Evolutionary conservation across 2,797 vertebrate genomes (phyloP).

Genomic region (Myotis daubentonii): DNA sequence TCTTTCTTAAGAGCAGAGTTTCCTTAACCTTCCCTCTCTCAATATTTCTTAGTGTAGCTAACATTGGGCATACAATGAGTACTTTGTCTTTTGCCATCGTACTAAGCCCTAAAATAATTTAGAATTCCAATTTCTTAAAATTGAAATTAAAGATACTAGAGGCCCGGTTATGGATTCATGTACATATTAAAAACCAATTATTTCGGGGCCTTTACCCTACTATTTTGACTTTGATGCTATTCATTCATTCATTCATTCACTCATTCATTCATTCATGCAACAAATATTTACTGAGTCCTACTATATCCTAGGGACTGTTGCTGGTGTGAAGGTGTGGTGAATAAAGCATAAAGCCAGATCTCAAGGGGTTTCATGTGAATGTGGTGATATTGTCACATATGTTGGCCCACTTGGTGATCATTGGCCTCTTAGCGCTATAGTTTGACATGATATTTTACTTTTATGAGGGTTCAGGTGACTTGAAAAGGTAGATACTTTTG

Average conservation of each 20-base stretch:
- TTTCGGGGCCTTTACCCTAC: not conserved
- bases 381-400: not conserved
- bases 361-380: not conserved
- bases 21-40: not conserved
- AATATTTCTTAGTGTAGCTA: not conserved
- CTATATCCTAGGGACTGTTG: not conserved
- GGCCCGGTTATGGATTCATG: too few species aligned
- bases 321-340: not conserved
- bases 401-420: not conserved
- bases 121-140: not conserved
- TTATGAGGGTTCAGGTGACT: not conserved
- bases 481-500: not conserved
- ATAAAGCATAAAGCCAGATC: not conserved
- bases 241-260: not conserved
- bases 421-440: not conserved
- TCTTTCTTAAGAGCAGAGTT: not conserved
- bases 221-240: not conserved
- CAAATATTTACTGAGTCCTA: not conserved
- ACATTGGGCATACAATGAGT: not conserved
- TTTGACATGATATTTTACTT: slow-evolving; percentile 8
- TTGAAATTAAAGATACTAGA: too few species aligned
- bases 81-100: not conserved
- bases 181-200: not conserved
- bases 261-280: not conserved
- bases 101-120: not conserved